A percentile compares a stretch with the other conserved stretches of the same genome.
These are phyloP conservation scores for Anoura caudifer DNA, from an alignment of 2,113 vertebrate species.

Conservation along the genomic window DNA sequence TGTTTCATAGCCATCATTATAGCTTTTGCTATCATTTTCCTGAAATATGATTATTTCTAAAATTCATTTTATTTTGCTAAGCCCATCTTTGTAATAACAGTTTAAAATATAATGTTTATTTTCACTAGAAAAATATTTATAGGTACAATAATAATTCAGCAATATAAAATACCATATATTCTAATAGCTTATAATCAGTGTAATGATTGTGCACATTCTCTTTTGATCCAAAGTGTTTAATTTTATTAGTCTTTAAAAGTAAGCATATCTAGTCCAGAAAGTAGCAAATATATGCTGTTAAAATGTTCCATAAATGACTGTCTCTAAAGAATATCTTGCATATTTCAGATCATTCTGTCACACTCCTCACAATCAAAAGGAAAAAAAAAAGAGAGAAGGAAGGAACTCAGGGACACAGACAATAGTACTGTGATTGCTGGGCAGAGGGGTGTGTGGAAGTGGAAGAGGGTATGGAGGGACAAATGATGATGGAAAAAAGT, in stretches of 20 bases:
- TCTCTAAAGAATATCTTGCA: neutral
- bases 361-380: neutral
- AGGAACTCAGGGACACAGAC: too few species aligned
- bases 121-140: neutral
- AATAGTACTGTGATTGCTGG: too few species aligned
- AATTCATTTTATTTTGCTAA: neutral
- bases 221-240: neutral
- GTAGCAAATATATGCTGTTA: neutral
- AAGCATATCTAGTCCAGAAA: neutral
- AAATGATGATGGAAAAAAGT: neutral
- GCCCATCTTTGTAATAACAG: neutral
- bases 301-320: neutral
- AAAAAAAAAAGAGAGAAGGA: too few species aligned
- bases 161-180: neutral
- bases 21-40: neutral
- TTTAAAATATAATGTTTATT: neutral
- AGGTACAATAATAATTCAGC: neutral
- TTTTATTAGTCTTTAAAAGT: neutral
- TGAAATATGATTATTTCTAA: constrained; percentile 27
- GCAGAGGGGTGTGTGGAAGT: too few species aligned
- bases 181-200: neutral
- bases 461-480: too few species aligned
- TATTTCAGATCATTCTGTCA: neutral
- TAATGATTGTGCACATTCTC: neutral
- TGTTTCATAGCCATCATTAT: neutral